Conservation (phyloP, 2,888 invertebrate species). For the Leucoma salicis region DNA sequence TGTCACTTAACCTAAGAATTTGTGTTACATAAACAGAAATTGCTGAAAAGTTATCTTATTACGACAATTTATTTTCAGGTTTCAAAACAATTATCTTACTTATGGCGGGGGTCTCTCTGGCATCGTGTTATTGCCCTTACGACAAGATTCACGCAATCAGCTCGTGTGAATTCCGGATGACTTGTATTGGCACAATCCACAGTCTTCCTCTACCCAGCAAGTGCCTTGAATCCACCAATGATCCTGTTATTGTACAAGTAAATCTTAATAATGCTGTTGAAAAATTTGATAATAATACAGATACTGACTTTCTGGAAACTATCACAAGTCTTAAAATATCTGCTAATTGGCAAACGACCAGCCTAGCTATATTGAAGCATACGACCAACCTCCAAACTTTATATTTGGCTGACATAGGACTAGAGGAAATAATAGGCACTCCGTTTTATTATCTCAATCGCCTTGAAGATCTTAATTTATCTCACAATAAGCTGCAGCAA, state of each 20-base stretch:
- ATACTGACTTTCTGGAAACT: slow-evolving; percentile 42
- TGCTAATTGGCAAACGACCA: slow-evolving; percentile 46
- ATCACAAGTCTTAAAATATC: slow-evolving; percentile 52
- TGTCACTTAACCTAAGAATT: too few relatives aligned
- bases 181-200: slow-evolving; percentile 47
- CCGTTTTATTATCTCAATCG: slow-evolving; percentile 52
- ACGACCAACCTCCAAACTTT: slow-evolving; percentile 51
- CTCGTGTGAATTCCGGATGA: slow-evolving; percentile 47
- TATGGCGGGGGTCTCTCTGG: slow-evolving; percentile 32
- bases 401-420: slow-evolving; percentile 43
- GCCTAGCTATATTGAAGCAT: slow-evolving; percentile 49
- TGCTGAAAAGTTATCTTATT: neutral
- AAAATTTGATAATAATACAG: slow-evolving; percentile 38
- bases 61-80: slow-evolving; percentile 31
- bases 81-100: slow-evolving; percentile 28
- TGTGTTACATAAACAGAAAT: too few relatives aligned
- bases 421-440: slow-evolving; percentile 41
- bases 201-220: slow-evolving; percentile 42
- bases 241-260: slow-evolving; percentile 50
- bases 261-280: slow-evolving; percentile 49
- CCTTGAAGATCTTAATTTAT: slow-evolving; percentile 55
- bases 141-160: slow-evolving; percentile 37
- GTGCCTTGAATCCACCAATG: slow-evolving; percentile 59
- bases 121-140: slow-evolving; percentile 45
- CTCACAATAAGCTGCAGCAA: slow-evolving; percentile 49